Evolutionary conservation across 92 coral and sea anemone genomes (phyloP).

Genomic region (Micromussa lordhowensis): DNA sequence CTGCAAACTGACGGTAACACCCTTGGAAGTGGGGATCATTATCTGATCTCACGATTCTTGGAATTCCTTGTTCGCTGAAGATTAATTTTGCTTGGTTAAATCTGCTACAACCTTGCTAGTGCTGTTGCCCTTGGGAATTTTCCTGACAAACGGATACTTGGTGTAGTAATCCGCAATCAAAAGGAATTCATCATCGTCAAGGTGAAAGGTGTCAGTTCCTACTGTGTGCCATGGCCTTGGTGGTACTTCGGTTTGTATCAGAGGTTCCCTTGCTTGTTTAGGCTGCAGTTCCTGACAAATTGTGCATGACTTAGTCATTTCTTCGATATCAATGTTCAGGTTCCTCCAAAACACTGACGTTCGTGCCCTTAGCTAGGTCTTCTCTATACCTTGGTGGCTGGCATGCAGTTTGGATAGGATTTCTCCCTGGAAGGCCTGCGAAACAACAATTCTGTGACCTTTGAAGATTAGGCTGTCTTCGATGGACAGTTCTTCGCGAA

Average conservation of each 20-base stretch:
- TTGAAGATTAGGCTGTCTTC: background rate
- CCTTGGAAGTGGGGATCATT: slow-evolving; percentile 72
- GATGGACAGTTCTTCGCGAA: background rate
- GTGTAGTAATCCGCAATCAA: slow-evolving; percentile 62
- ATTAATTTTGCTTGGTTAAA: slow-evolving; percentile 62
- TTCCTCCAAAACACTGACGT: slow-evolving; percentile 58
- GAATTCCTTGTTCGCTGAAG: slow-evolving; percentile 68
- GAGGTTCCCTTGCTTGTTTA: slow-evolving; percentile 67
- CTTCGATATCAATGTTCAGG: slow-evolving; percentile 66
- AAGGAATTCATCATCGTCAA: slow-evolving; percentile 45
- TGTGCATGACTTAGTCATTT: slow-evolving; percentile 35
- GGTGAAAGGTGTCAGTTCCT: slow-evolving; percentile 50
- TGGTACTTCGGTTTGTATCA: slow-evolving; percentile 67
- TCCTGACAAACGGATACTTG: slow-evolving; percentile 66
- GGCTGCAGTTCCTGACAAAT: slow-evolving; percentile 56
- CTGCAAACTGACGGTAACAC: slow-evolving; percentile 47
- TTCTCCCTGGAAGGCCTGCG: slow-evolving; percentile 9
- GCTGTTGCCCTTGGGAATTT: slow-evolving; percentile 66
- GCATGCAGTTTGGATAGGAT: slow-evolving; percentile 37
- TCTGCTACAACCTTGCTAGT: slow-evolving; percentile 64
- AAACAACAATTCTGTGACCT: slow-evolving; percentile 31
- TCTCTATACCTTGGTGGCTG: slow-evolving; percentile 57
- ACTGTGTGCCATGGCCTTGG: slow-evolving; percentile 68
- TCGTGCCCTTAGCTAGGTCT: too few species aligned
- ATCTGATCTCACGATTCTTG: slow-evolving; percentile 51